These are phyloP conservation scores for Ceyx margarethae DNA, from an alignment of 2,113 vertebrate species.

Conservation along the genomic window DNA sequence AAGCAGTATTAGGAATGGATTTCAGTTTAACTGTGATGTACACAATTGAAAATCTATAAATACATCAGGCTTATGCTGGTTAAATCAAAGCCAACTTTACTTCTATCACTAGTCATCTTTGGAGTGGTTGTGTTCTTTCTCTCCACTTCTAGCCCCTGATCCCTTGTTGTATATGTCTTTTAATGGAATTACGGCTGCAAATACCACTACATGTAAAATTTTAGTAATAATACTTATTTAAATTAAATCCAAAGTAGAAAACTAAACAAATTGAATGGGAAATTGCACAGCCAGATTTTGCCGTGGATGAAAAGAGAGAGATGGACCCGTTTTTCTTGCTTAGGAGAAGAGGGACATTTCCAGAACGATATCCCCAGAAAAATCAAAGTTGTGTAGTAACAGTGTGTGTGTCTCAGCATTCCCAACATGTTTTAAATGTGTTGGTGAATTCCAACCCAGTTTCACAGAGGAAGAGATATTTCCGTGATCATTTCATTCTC, in stretches of 20 bases:
- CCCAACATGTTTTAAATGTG: background rate
- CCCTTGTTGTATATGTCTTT: background rate
- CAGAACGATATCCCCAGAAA: background rate
- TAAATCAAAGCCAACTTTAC: conserved; percentile 17
- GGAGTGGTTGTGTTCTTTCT: background rate
- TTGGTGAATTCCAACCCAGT: background rate
- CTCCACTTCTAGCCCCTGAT: background rate
- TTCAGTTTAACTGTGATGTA: background rate
- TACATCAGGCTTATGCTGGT: background rate
- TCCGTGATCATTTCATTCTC: background rate
- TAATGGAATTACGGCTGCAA: background rate
- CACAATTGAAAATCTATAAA: conserved; percentile 49
- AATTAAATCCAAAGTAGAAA: background rate
- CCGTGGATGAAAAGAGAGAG: background rate
- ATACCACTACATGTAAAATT: background rate
- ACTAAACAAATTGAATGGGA: background rate
- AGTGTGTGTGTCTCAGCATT: background rate
- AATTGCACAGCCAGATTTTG: background rate
- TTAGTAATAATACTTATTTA: background rate
- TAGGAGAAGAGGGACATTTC: background rate
- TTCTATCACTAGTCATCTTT: background rate
- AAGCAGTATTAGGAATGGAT: background rate
- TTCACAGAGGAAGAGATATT: background rate
- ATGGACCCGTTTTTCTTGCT: background rate
- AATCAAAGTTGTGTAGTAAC: background rate